Conservation (phyloP, 2,113 vertebrate species). For the Gadus macrocephalus region DNA sequence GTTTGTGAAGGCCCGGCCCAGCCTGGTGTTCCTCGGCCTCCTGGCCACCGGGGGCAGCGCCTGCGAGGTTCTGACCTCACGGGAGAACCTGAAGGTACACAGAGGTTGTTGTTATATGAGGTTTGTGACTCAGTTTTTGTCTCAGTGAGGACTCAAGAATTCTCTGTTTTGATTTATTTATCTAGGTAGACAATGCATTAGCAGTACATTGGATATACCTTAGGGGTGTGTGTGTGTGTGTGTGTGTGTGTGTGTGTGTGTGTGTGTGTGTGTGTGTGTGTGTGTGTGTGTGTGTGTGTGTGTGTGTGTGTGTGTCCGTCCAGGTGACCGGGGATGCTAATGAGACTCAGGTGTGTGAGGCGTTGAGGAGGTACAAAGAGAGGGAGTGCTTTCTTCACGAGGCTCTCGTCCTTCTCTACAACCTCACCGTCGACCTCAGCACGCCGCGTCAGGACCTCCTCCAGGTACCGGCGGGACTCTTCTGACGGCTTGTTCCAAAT, state of each 20-base stretch:
- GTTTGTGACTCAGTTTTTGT: not conserved
- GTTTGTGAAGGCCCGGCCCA: constrained; percentile 79
- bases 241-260: constrained; percentile 3
- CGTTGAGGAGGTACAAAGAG: constrained; percentile 87
- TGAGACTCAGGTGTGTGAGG: constrained; percentile 89
- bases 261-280: not conserved
- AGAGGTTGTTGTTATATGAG: not conserved
- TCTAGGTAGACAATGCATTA: too few species aligned
- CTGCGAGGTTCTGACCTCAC: constrained; percentile 80
- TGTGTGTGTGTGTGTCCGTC: constrained; percentile 4
- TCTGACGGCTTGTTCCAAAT: not conserved
- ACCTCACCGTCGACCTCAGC: constrained; percentile 81
- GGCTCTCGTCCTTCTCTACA: constrained; percentile 89
- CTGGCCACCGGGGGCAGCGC: constrained; percentile 87
- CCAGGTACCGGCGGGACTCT: constrained; percentile 65
- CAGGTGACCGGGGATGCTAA: constrained; percentile 93
- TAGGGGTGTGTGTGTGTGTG: constrained; percentile 12
- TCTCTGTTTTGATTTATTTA: too few species aligned
- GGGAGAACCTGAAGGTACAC: constrained; percentile 83
- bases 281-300: constrained; percentile 24
- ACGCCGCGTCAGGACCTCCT: constrained; percentile 86
- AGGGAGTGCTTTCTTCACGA: constrained; percentile 87
- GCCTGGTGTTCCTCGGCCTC: constrained; percentile 87
- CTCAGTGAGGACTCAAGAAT: too few species aligned
- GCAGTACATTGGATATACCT: not conserved